These are phyloP conservation scores for Phodopus roborovskii DNA, from an alignment of 2,113 vertebrate genomes.

Conservation along the genomic window DNA sequence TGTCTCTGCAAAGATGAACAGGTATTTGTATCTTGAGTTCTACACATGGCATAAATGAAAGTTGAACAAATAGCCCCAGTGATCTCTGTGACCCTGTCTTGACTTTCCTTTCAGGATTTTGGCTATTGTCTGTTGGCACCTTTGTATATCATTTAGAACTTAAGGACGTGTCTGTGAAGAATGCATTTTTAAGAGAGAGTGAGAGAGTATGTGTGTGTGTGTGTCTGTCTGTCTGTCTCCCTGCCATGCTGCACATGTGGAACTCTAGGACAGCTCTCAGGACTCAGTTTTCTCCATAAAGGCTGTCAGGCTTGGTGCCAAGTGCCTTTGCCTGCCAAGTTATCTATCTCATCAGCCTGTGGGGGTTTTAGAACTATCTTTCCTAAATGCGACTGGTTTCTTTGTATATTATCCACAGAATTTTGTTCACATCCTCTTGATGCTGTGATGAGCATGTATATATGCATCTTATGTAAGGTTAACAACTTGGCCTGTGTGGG, in stretches of 20 bases:
- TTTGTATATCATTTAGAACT: neutral
- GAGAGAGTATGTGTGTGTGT: neutral
- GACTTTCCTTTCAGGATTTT: neutral
- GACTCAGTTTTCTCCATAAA: neutral
- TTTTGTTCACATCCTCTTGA: neutral
- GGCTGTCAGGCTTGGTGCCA: neutral
- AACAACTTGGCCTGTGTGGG: neutral
- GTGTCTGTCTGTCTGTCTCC: neutral
- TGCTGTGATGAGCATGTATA: neutral
- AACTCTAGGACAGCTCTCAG: neutral
- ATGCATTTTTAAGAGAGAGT: neutral
- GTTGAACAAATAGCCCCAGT: neutral
- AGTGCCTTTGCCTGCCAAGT: neutral
- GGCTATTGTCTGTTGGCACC: neutral
- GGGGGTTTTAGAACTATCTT: neutral
- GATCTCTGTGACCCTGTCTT: neutral
- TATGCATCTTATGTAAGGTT: neutral
- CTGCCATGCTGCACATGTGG: neutral
- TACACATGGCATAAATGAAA: neutral
- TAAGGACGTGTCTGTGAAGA: neutral
- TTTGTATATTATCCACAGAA: neutral
- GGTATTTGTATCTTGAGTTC: slow-evolving; percentile 77
- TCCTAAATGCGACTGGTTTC: neutral
- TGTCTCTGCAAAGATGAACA: slow-evolving; percentile 89
- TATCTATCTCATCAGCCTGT: neutral